Conservation (phyloP, 1,140 invertebrate species). For the Myzus persicae region DNA sequence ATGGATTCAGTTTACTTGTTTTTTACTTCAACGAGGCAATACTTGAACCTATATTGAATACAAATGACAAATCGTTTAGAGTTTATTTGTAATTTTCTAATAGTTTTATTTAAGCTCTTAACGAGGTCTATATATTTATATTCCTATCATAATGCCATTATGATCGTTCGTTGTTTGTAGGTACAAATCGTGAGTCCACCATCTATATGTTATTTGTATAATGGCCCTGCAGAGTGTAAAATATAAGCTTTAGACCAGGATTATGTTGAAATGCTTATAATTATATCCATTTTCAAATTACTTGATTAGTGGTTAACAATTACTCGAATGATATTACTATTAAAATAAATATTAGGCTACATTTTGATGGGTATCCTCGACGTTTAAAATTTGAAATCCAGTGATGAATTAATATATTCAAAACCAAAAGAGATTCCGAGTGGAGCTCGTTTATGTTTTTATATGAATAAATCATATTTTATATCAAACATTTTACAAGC, state of each 20-base stretch:
- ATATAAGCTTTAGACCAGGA: neutral
- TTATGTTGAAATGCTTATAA: neutral
- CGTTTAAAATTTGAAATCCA: neutral
- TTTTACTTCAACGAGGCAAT: neutral
- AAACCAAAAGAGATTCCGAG: neutral
- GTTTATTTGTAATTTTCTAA: neutral
- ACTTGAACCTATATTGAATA: neutral
- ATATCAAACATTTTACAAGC: neutral
- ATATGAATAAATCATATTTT: neutral
- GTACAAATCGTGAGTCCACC: neutral
- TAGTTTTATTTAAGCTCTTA: neutral
- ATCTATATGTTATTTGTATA: neutral
- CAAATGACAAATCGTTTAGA: no score
- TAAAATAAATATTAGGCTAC: neutral
- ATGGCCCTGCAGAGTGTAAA: neutral
- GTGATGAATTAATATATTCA: neutral
- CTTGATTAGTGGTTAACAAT: neutral
- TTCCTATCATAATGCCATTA: neutral
- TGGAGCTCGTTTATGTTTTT: neutral
- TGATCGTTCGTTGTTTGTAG: neutral
- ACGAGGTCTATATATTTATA: neutral
- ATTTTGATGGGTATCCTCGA: neutral
- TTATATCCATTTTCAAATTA: neutral
- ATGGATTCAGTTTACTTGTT: neutral
- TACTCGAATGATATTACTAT: no score